phyloP scores from a whole-genome alignment of 2,113 vertebrate species.

The Anas platyrhynchos region DNA sequence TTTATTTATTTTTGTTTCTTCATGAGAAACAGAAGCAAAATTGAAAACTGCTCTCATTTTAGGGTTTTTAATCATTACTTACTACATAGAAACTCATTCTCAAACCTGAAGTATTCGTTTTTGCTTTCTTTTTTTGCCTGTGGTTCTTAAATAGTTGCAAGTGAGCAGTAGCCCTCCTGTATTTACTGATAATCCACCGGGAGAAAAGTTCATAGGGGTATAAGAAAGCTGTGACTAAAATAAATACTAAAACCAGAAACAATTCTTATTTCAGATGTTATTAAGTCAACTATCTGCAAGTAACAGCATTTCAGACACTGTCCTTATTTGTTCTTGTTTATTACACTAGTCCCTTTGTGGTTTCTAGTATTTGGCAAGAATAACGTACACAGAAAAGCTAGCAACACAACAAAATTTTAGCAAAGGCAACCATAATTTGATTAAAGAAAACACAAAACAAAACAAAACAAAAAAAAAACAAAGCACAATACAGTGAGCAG shows the following conservation, averaged over 20 bases:
- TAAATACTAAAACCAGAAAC: constrained; percentile 25
- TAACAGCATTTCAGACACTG: not conserved
- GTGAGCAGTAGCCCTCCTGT: not conserved
- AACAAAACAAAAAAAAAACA: not conserved
- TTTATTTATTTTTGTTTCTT: not conserved
- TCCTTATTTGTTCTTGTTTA: constrained; percentile 61
- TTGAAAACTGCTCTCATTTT: not conserved
- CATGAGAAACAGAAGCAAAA: not conserved
- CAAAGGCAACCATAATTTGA: not conserved
- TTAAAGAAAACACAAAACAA: not conserved
- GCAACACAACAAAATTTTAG: constrained; percentile 21
- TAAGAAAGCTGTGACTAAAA: constrained; percentile 31
- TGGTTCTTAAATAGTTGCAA: not conserved
- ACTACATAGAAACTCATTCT: not conserved
- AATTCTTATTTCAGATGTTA: constrained; percentile 19
- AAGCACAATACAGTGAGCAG: not conserved
- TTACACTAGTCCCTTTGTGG: constrained; percentile 13
- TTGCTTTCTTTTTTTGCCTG: not conserved
- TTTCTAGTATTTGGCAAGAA: constrained; percentile 50
- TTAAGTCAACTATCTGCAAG: constrained; percentile 8
- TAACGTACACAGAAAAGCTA: constrained; percentile 32
- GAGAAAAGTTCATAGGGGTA: not conserved
- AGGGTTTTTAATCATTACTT: not conserved
- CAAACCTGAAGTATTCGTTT: not conserved
- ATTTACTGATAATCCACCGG: not conserved